Conservation (phyloP, 2,888 invertebrate species). For the Thera britannica region DNA sequence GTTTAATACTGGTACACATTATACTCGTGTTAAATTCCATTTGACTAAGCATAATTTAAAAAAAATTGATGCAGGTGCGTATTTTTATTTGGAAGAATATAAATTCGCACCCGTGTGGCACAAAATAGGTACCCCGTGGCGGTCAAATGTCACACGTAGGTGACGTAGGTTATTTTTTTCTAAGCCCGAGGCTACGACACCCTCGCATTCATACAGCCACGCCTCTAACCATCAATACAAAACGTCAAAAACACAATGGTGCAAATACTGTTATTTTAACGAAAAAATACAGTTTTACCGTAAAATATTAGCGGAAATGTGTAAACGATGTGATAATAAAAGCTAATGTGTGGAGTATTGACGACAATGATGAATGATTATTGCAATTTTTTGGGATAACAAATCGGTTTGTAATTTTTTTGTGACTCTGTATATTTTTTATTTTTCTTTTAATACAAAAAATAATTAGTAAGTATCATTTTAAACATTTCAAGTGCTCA, state of each 20-base stretch:
- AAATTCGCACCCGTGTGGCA: not conserved
- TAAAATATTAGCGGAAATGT: slow-evolving; percentile 25
- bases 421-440: not conserved
- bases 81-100: too few species aligned
- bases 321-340: slow-evolving; percentile 27
- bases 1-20: too few species aligned
- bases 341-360: slow-evolving; percentile 34
- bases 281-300: slow-evolving; percentile 29
- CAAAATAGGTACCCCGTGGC: not conserved
- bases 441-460: not conserved
- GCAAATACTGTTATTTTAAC: slow-evolving; percentile 15
- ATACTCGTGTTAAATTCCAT: too few species aligned
- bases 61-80: too few species aligned
- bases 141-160: slow-evolving; percentile 21
- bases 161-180: slow-evolving; percentile 11
- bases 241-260: slow-evolving; percentile 32
- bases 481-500: too few species aligned
- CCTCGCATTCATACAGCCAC: slow-evolving; percentile 23
- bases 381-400: slow-evolving; percentile 33
- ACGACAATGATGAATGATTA: slow-evolving; percentile 44
- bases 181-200: slow-evolving; percentile 5
- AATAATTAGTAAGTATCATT: too few species aligned
- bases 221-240: slow-evolving; percentile 32
- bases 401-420: slow-evolving; percentile 9
- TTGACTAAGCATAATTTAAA: too few species aligned